These are phyloP conservation scores for Bombyx mandarina DNA, from an alignment of 1,140 invertebrate species.

Conservation along the genomic window DNA sequence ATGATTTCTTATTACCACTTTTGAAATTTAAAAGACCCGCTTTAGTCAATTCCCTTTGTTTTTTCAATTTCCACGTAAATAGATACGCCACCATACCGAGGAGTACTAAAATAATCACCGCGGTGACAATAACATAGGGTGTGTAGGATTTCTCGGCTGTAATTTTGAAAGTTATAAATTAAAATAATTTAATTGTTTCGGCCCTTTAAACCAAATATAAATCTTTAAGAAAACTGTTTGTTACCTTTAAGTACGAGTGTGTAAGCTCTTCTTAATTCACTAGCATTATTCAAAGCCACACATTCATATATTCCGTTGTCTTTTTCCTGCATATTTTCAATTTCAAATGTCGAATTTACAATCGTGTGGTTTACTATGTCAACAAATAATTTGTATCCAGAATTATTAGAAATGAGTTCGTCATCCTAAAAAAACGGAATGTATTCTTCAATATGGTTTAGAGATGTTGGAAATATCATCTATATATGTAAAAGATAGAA, in stretches of 20 bases:
- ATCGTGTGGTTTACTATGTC: constrained; percentile 23
- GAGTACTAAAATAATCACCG: constrained; percentile 65
- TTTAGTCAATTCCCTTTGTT: constrained; percentile 75
- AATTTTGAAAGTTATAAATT: constrained; percentile 11
- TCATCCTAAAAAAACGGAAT: constrained; percentile 26
- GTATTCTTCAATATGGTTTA: not conserved
- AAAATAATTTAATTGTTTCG: no score
- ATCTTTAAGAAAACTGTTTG: not conserved
- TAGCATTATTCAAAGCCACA: constrained; percentile 18
- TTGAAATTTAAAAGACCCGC: constrained; percentile 83
- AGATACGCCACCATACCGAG: constrained; percentile 70
- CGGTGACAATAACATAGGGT: constrained; percentile 38
- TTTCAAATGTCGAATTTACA: constrained; percentile 33
- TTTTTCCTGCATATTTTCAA: constrained; percentile 33
- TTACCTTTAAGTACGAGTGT: constrained; percentile 34
- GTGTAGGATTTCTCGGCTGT: constrained; percentile 29
- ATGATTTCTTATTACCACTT: constrained; percentile 82
- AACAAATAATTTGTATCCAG: constrained; percentile 15
- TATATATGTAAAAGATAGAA: no score
- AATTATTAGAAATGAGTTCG: constrained; percentile 15
- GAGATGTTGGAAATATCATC: not conserved
- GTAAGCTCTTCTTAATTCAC: constrained; percentile 17
- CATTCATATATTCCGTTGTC: constrained; percentile 46
- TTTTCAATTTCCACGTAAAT: constrained; percentile 67
- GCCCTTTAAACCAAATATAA: no score